Evolutionary conservation across 2,797 vertebrate genomes (phyloP).

Genomic region (Phylloscopus collybita): DNA sequence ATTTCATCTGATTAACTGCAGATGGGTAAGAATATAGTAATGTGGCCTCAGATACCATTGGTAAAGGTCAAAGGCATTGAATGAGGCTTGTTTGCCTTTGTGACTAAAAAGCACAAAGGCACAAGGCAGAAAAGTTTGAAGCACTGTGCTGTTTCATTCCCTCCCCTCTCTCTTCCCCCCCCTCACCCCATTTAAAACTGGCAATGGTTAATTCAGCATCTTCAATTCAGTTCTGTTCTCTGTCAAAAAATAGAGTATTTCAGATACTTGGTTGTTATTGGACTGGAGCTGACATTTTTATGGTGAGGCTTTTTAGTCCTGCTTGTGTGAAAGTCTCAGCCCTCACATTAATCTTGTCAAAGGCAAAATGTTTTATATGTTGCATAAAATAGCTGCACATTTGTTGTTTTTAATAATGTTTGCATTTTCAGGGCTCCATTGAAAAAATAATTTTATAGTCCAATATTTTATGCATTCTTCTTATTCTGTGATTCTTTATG

Average conservation of each 20-base stretch:
- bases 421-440: slow-evolving; percentile 2
- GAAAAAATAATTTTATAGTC: slow-evolving; percentile 1
- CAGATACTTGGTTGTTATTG: neutral
- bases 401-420: slow-evolving; percentile 35
- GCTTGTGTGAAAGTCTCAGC: neutral
- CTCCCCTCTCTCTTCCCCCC: fast-evolving
- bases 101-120: neutral
- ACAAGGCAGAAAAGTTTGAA: neutral
- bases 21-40: neutral
- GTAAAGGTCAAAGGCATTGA: neutral
- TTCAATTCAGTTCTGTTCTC: neutral
- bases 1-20: slow-evolving; percentile 2
- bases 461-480: neutral
- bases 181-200: neutral
- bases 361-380: slow-evolving; percentile 1
- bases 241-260: neutral
- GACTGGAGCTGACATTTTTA: neutral
- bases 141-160: fast-evolving
- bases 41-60: neutral
- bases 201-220: neutral
- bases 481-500: neutral
- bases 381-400: slow-evolving; percentile 10
- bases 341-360: neutral
- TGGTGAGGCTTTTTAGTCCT: neutral
- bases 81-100: neutral